phyloP scores from a whole-genome alignment of 2,113 vertebrate genomes.

The Leucosticte australis region DNA sequence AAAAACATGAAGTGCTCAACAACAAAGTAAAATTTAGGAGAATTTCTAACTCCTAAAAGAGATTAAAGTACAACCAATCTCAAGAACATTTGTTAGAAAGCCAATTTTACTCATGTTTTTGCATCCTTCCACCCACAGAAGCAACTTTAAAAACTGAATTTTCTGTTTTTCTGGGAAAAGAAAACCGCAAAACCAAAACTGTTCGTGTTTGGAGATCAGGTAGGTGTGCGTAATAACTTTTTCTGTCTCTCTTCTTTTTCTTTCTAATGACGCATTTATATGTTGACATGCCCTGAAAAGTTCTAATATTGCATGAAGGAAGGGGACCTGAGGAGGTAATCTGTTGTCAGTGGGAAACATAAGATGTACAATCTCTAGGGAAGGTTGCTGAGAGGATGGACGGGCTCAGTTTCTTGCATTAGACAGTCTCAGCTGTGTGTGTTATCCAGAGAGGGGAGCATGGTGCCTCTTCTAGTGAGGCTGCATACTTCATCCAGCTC shows the following conservation, averaged over 20 bases:
- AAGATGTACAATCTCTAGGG: neutral
- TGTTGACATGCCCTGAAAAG: neutral
- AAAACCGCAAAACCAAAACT: neutral
- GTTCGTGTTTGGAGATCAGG: neutral
- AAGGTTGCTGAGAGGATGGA: neutral
- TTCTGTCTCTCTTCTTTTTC: neutral
- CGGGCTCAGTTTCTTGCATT: neutral
- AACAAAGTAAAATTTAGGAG: neutral
- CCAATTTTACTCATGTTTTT: neutral
- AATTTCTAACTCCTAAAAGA: neutral
- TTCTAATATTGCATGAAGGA: neutral
- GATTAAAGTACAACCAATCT: neutral
- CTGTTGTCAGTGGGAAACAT: neutral
- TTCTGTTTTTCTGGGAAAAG: neutral
- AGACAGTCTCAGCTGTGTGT: neutral
- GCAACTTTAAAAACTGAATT: conserved; percentile 14
- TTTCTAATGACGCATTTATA: neutral
- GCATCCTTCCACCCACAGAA: conserved; percentile 7
- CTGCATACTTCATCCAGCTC: neutral
- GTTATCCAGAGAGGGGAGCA: neutral
- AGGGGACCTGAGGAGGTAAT: neutral
- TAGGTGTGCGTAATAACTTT: neutral
- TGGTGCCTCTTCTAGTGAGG: neutral
- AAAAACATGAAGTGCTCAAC: neutral
- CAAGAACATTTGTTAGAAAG: neutral